Percentiles rank a stretch among this genome's conserved stretches.
Evolutionary conservation across 1,140 invertebrate species (phyloP).

Genomic region (Lordiphosa collinella): DNA sequence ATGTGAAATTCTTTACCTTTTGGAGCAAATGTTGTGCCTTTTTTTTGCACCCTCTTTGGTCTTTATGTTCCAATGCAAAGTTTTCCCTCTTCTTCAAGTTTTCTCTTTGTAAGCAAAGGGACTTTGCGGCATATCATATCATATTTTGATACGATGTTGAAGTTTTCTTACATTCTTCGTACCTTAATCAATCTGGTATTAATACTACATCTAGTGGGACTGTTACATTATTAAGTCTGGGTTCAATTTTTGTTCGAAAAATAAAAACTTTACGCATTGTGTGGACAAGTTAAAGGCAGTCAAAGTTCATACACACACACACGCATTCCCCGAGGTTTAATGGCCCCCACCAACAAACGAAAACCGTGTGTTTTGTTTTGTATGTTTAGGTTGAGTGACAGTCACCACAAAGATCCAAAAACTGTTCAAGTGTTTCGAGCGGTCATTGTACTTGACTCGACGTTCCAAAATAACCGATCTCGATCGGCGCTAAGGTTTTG

Average conservation of each 20-base stretch:
- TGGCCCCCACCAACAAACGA: slow-evolving; percentile 10
- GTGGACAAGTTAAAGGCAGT: not conserved
- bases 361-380: not conserved
- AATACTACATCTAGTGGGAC: too few species aligned
- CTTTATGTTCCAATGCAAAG: too few species aligned
- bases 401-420: slow-evolving; percentile 12
- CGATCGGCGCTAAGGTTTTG: slow-evolving; percentile 30
- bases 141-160: too few species aligned
- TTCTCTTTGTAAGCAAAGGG: too few species aligned
- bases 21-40: too few species aligned
- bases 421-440: slow-evolving; percentile 33
- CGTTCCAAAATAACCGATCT: slow-evolving; percentile 10
- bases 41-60: too few species aligned
- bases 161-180: too few species aligned
- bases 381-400: slow-evolving; percentile 43
- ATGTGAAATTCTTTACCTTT: too few species aligned
- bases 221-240: too few species aligned
- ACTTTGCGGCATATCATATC: too few species aligned
- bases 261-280: not conserved
- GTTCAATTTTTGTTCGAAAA: not conserved
- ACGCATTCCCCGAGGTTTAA: slow-evolving; percentile 39
- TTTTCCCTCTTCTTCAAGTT: too few species aligned
- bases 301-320: slow-evolving; percentile 15
- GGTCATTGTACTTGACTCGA: slow-evolving; percentile 63
- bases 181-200: too few species aligned